phyloP scores from a whole-genome alignment of 2,113 vertebrate genomes.

The Axis porcinus region DNA sequence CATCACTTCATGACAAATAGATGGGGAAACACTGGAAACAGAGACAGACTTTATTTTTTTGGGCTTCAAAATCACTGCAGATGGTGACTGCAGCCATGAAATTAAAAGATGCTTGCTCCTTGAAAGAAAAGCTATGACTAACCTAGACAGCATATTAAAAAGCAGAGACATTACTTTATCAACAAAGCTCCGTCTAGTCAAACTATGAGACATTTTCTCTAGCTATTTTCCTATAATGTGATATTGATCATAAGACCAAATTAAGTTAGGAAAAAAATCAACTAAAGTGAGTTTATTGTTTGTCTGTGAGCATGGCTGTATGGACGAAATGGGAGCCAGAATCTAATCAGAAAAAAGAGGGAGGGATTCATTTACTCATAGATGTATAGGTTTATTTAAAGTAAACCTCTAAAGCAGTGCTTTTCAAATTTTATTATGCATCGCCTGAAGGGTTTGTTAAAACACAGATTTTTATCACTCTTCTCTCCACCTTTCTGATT shows the following conservation, averaged over 20 bases:
- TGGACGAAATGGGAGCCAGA: background rate
- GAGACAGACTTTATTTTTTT: fast-evolving
- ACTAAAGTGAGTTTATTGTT: background rate
- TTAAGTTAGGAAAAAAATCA: background rate
- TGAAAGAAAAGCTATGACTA: background rate
- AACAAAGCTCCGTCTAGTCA: background rate
- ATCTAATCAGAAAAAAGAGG: background rate
- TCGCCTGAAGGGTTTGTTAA: background rate
- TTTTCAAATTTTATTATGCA: background rate
- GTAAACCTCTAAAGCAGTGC: background rate
- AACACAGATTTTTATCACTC: background rate
- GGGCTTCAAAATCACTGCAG: background rate
- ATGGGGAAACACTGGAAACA: background rate
- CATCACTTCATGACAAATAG: background rate
- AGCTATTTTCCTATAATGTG: background rate
- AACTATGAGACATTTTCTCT: background rate
- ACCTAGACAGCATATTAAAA: background rate
- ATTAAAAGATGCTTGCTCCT: background rate
- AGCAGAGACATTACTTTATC: background rate
- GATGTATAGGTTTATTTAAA: background rate
- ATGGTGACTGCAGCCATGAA: background rate
- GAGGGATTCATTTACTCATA: background rate
- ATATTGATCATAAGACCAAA: background rate
- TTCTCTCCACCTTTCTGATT: background rate
- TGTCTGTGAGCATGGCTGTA: background rate